Conservation (phyloP, 2,888 invertebrate genomes). For the Theodoxus fluviatilis region DNA sequence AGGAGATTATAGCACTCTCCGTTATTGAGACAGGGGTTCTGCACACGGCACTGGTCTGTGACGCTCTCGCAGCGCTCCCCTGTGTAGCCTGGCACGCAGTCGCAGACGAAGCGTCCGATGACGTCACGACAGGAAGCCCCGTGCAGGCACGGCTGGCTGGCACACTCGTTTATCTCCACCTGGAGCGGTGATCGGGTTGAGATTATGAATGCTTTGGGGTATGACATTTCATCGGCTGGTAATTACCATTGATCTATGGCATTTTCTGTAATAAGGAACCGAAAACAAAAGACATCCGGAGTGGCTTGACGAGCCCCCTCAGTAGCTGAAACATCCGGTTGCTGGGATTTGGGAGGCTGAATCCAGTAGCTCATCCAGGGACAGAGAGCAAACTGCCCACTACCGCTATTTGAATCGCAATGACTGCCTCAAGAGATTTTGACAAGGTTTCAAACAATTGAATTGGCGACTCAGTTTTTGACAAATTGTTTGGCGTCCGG, state of each 20-base stretch:
- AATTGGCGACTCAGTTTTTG: no score
- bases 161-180: conserved; percentile 34
- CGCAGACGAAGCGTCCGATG: conserved; percentile 32
- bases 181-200: background rate
- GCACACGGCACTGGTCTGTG: conserved; percentile 24
- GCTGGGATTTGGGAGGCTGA: no score
- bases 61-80: conserved; percentile 32
- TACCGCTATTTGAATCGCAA: no score
- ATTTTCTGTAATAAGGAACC: background rate
- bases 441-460: no score
- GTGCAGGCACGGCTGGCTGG: conserved; percentile 34
- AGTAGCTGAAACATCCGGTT: no score
- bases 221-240: no score
- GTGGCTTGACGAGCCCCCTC: no score
- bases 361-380: no score
- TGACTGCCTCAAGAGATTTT: no score
- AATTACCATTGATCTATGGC: background rate
- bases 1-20: conserved; percentile 74
- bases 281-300: no score
- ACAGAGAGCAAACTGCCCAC: no score
- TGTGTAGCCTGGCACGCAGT: conserved; percentile 35
- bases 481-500: no score
- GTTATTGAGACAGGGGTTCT: conserved; percentile 86
- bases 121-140: conserved; percentile 31
- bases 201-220: background rate